Conservation (phyloP, 23 tunicate genomes). For the Diplosoma virens region DNA sequence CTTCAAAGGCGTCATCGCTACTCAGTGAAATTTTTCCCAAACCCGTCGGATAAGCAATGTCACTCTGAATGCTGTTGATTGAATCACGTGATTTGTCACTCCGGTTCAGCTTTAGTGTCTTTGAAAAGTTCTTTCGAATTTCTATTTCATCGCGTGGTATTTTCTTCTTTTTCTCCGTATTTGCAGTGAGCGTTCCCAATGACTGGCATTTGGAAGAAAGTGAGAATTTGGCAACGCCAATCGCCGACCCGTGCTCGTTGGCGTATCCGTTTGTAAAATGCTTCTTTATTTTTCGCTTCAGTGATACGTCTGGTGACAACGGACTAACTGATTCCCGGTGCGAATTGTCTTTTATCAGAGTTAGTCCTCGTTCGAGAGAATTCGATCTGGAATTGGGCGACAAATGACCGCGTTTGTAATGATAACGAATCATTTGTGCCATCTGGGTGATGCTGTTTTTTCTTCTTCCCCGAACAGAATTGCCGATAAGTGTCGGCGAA, state of each 20-base stretch:
- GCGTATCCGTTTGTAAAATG: neutral
- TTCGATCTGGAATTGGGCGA: neutral
- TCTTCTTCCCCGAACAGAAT: neutral
- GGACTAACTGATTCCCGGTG: conserved; percentile 1
- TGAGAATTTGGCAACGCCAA: neutral
- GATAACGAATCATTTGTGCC: conserved; percentile 34
- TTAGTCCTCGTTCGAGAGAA: conserved; percentile 22
- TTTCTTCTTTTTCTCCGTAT: neutral
- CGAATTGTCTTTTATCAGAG: conserved; percentile 14
- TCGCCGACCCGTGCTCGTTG: neutral
- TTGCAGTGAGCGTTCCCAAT: conserved; percentile 33
- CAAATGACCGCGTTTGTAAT: neutral
- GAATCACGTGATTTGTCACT: neutral
- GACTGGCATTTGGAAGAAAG: conserved; percentile 36
- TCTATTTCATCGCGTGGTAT: neutral
- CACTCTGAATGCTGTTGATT: neutral
- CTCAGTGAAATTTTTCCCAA: conserved; percentile 31
- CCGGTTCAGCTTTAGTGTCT: neutral
- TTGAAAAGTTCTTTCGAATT: neutral
- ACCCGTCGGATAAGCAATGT: neutral
- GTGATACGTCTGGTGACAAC: neutral
- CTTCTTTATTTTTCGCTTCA: neutral
- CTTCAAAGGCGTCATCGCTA: conserved; percentile 38
- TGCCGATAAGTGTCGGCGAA: conserved; percentile 11
- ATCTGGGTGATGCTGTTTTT: conserved; percentile 27